Percentiles rank a stretch among this genome's conserved stretches.
phyloP scores from a whole-genome alignment of 2,797 vertebrate species.

The Artibeus lituratus region DNA sequence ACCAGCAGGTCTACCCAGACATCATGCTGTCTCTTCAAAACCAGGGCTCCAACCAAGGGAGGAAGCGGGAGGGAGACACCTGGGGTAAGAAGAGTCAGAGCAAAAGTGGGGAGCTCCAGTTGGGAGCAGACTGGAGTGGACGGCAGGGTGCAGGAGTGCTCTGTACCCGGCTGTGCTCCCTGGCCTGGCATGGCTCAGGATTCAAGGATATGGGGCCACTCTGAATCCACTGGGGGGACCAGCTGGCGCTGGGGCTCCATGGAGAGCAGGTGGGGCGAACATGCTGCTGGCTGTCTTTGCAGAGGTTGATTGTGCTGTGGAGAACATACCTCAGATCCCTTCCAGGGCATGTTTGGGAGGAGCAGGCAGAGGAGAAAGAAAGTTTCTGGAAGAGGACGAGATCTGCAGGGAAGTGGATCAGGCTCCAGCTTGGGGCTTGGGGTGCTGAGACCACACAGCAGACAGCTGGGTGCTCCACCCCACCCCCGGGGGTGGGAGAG shows the following conservation, averaged over 20 bases:
- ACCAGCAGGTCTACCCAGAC: neutral
- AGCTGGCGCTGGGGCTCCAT: rapidly evolving
- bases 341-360: neutral
- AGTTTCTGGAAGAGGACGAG: neutral
- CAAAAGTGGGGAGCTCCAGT: rapidly evolving
- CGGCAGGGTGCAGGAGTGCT: rapidly evolving
- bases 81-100: neutral
- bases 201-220: neutral
- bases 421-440: rapidly evolving
- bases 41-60: rapidly evolving
- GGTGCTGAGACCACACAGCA: neutral
- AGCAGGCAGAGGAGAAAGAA: neutral
- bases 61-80: neutral
- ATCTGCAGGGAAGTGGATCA: neutral
- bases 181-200: rapidly evolving
- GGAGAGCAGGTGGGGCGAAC: rapidly evolving
- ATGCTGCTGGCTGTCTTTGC: neutral
- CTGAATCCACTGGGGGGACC: too few relatives aligned
- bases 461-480: neutral
- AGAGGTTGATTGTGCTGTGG: rapidly evolving
- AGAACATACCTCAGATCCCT: neutral
- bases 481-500: neutral
- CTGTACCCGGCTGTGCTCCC: neutral
- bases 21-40: neutral
- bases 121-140: too few relatives aligned